Evolutionary conservation across 2,888 invertebrate species (phyloP).

Genomic region (Portevinia maculata): DNA sequence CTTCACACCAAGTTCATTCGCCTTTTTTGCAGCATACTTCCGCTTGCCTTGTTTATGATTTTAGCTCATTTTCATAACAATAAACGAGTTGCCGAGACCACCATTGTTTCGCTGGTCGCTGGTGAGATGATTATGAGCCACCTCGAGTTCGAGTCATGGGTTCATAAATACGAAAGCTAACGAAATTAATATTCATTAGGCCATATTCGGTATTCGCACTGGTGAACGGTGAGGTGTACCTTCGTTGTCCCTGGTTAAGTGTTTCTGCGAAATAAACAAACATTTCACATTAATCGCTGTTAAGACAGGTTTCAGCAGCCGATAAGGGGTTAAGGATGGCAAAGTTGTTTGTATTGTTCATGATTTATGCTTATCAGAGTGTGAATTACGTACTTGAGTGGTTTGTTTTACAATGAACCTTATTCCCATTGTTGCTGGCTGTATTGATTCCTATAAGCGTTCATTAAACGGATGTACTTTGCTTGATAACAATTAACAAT

Average conservation of each 20-base stretch:
- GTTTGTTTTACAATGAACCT: slow-evolving; percentile 41
- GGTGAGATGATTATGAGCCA: slow-evolving; percentile 36
- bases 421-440: slow-evolving; percentile 8
- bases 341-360: slow-evolving; percentile 48
- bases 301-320: slow-evolving; percentile 56
- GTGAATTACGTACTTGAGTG: slow-evolving; percentile 65
- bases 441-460: slow-evolving; percentile 11
- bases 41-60: slow-evolving; percentile 48
- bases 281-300: slow-evolving; percentile 58
- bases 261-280: slow-evolving; percentile 56
- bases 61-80: slow-evolving; percentile 63
- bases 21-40: slow-evolving; percentile 34
- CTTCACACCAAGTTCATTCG: slow-evolving; percentile 41
- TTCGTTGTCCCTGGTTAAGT: slow-evolving; percentile 35
- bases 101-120: slow-evolving; percentile 48
- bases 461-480: slow-evolving; percentile 9
- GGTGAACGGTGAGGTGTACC: slow-evolving; percentile 17
- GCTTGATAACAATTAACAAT: not conserved
- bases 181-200: slow-evolving; percentile 71
- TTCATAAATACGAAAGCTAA: slow-evolving; percentile 65
- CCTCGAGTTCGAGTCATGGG: slow-evolving; percentile 34
- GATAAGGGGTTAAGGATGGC: slow-evolving; percentile 42
- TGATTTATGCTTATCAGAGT: slow-evolving; percentile 64
- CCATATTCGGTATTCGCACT: slow-evolving; percentile 39
- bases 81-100: slow-evolving; percentile 41